phyloP scores from a whole-genome alignment of 1,140 invertebrate species.

The Wasmannia auropunctata region DNA sequence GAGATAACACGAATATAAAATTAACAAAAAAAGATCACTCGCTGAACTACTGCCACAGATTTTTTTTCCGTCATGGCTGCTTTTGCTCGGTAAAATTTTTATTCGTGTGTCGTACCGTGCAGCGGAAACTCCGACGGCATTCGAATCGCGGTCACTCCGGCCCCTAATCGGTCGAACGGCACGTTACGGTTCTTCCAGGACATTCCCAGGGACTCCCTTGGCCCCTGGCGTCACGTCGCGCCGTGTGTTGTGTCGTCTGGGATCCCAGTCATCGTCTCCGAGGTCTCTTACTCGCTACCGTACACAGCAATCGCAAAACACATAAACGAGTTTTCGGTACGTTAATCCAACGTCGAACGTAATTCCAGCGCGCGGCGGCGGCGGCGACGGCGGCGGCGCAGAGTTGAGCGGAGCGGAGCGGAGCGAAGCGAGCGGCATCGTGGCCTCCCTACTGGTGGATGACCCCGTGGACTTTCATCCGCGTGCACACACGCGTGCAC shows the following conservation, averaged over 20 bases:
- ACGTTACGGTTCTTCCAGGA: constrained; percentile 2
- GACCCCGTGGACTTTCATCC: constrained; percentile 71
- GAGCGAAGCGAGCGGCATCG: constrained; percentile 50
- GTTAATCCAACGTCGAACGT: constrained; percentile 71
- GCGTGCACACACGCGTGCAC: constrained; percentile 9
- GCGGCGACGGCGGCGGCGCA: not conserved
- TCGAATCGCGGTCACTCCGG: constrained; percentile 6
- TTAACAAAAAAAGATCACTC: not conserved
- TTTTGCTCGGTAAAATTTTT: not conserved
- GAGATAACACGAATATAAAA: not conserved
- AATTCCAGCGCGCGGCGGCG: constrained; percentile 57
- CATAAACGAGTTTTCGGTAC: constrained; percentile 74
- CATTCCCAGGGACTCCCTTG: not conserved
- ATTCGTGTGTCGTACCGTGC: not conserved
- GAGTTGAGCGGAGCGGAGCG: constrained; percentile 14
- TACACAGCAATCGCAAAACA: constrained; percentile 66
- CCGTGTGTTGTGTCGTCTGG: not conserved
- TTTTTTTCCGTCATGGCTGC: not conserved
- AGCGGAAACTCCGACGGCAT: not conserved
- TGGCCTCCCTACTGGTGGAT: constrained; percentile 59
- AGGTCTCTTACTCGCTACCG: not conserved
- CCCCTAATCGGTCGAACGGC: constrained; percentile 35
- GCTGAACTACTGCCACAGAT: not conserved
- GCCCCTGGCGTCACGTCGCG: constrained; percentile 2
- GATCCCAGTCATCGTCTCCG: constrained; percentile 11